Evolutionary conservation across 2,888 invertebrate genomes (phyloP), one percentile per base, ranked within the genome.

Genomic region (Pseudeuparius sepicola): DNA sequence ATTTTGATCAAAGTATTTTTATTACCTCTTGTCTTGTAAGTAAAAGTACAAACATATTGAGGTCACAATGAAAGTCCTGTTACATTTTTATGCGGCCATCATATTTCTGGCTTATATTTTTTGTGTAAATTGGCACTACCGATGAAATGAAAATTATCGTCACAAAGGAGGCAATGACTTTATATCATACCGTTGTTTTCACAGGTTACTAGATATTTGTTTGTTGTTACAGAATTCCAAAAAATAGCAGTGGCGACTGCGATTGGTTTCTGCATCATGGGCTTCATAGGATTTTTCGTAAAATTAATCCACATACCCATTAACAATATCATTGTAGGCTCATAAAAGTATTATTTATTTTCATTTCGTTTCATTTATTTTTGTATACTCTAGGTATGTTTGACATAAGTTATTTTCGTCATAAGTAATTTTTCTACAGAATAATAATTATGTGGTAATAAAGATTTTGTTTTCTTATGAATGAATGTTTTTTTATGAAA

Each of bases 231-330:
- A 90, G 98, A 98, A 67, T 98, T 98, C 67, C 96, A 97, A 64
- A 98, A 98, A 70, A 98, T 98, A 56, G 98, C 97, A 14, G 86
- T 97, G 51, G 98, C 98, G 36, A 98, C 98, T 40, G 97, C 97
- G 3, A 94, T 98, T 57, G 98, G 98, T 37, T 98, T 98, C 72
- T 94, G 92, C 64, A 96, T 98, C 63, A 98, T 98, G 98, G 98
- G 98, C 37, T 98, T 98, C 69, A 98, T 98, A 60, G 98, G 98
- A 53, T 98, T 98, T 73, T 98, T 98, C 54, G 98, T 98, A 20
- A 99, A 99, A 68, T 73, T 98, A 51, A 98, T 98, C 66, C 98
- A 98, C 66, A 98, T 98, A 65, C 98, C 98, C 47, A 98, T 98
- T 67, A 92, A 92, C 67, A 89, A 89, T 64, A 89, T 90, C 60